Base-by-base conservation (phyloP, 2,888 invertebrate genomes). In the Polymixis flavicincta region DNA sequence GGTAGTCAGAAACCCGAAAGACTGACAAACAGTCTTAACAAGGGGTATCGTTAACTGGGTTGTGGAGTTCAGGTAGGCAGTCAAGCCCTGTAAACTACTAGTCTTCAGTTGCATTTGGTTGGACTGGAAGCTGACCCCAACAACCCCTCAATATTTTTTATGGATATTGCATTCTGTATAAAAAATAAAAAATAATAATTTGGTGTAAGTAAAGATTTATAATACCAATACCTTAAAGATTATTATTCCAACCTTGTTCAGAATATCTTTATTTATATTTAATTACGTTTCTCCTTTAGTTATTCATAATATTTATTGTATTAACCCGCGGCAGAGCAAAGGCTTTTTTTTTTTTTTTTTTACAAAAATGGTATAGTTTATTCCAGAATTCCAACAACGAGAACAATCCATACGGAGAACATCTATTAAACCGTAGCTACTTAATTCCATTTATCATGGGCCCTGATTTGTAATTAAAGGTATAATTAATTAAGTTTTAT, bases 401-500 rank as follows among this genome's bases (percentile, higher is more conserved):
- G 13, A 13, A 45, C 8, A 2, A 55, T n/a, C 14, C 55, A 14
- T n/a, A 25, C 2, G 7, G 13, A 55, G 1, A 55, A 14, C 14
- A 25, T 14, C 2, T 55, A 9, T 25, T 28, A 19, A 28, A 19
- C 28, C 57, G 9, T 25, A 19, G 5, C 28, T 9, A 32, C 11
- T 22, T 37, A 8, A 22, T 32, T 60, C 6, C 0, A 22, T 8
- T 37, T 61, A 0, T 14, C 14, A 22, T 37, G n/a, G 3, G 52
- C 9, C 28, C 48, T 32, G 11, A 1, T 17, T 60, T 28, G 32
- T 59, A 32, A 75, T 45, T 32, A 72, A 50, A 59, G 28, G 13
- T 22, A 32, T 74, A 60, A 77, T 81, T 48, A 81, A 65, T 81
- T 72, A 66, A 64, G 54, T 79, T 84, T 60, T 45, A 71, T 74